A percentile compares a stretch with the other conserved stretches of the same genome.
Conservation (phyloP, 2,113 vertebrate genomes). For the Zosterops borbonicus region DNA sequence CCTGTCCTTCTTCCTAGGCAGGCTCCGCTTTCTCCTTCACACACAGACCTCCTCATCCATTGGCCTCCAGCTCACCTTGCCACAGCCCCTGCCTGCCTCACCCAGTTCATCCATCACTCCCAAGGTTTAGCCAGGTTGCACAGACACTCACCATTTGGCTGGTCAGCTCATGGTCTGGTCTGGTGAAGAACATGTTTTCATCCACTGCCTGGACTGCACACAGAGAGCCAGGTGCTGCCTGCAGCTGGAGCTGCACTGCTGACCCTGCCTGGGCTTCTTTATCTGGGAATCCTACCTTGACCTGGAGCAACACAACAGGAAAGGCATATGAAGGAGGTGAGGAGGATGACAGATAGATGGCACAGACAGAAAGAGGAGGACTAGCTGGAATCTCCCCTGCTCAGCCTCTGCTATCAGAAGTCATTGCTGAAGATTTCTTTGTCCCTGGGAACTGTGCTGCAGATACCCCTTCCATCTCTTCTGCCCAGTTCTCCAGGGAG, state of each 20-base stretch:
- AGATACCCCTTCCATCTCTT: neutral
- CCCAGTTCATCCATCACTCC: neutral
- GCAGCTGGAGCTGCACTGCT: slow-evolving; percentile 67
- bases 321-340: neutral
- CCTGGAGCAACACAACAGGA: slow-evolving; percentile 44
- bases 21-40: neutral
- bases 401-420: neutral
- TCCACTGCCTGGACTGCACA: slow-evolving; percentile 82
- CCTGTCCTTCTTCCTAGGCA: neutral
- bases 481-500: neutral
- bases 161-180: slow-evolving; percentile 73
- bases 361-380: neutral
- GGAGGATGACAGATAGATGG: neutral
- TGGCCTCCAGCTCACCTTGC: neutral
- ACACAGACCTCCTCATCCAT: neutral
- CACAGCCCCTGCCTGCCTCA: neutral
- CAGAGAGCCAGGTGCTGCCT: slow-evolving; percentile 77
- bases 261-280: slow-evolving; percentile 76
- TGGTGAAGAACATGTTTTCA: slow-evolving; percentile 71
- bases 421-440: neutral
- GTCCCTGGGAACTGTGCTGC: neutral
- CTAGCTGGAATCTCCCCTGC: neutral
- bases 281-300: slow-evolving; percentile 69
- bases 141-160: slow-evolving; percentile 53
- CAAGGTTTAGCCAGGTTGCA: rapidly evolving